Evolutionary conservation across 2,797 vertebrate genomes (phyloP).

Genomic region (Cuculus canorus): DNA sequence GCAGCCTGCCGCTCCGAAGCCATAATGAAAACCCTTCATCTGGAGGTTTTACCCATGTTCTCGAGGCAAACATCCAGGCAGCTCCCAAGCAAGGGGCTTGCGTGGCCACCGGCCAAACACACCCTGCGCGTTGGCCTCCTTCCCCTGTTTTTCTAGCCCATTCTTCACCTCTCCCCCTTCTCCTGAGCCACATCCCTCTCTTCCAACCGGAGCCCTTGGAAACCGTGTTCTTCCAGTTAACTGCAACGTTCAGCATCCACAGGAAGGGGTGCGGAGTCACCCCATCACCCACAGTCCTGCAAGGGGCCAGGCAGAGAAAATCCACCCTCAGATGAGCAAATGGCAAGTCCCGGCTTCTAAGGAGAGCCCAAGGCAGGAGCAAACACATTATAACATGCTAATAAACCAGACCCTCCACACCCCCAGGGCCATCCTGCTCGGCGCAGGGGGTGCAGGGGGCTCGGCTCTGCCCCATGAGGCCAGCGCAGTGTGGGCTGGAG

Average conservation of each 20-base stretch:
- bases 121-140: background rate
- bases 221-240: background rate
- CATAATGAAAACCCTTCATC: background rate
- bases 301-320: background rate
- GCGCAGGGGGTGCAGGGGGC: background rate
- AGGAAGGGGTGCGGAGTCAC: background rate
- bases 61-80: background rate
- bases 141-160: slow-evolving; percentile 56
- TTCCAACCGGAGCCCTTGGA: background rate
- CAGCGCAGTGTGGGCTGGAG: accelerated
- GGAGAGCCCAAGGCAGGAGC: background rate
- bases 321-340: background rate
- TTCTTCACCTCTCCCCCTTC: slow-evolving; percentile 43
- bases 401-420: background rate
- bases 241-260: background rate
- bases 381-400: accelerated
- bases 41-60: background rate
- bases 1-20: background rate
- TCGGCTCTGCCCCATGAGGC: accelerated
- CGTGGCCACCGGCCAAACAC: background rate
- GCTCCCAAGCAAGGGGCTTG: background rate
- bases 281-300: background rate
- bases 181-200: background rate
- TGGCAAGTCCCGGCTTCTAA: accelerated
- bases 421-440: accelerated